These are phyloP conservation scores for Hycleus phaleratus DNA, from an alignment of 1,140 invertebrate species.

Conservation along the genomic window DNA sequence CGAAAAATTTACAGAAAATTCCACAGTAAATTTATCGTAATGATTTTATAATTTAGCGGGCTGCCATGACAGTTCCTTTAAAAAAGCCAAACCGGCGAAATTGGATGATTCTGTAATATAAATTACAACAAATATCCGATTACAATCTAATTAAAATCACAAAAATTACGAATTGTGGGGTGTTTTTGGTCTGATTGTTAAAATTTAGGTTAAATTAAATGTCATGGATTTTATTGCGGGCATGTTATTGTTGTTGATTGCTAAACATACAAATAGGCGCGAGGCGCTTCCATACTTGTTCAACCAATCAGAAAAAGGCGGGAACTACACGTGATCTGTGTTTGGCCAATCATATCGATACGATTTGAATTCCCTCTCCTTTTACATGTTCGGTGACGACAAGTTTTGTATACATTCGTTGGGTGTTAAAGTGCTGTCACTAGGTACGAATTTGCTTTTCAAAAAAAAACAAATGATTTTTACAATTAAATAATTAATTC, in stretches of 20 bases:
- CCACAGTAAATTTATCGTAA: too few relatives aligned
- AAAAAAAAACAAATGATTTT: too few relatives aligned
- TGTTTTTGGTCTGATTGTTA: neutral
- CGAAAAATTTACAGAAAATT: neutral
- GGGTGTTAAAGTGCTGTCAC: slow-evolving; percentile 39
- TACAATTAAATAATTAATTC: too few relatives aligned
- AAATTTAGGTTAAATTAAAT: slow-evolving; percentile 31
- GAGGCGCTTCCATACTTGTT: neutral
- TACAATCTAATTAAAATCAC: too few relatives aligned
- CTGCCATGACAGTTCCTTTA: slow-evolving; percentile 28
- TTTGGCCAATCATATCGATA: slow-evolving; percentile 28
- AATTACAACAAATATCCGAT: neutral
- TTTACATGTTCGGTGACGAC: slow-evolving; percentile 30
- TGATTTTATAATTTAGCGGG: slow-evolving; percentile 19
- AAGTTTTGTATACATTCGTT: slow-evolving; percentile 41
- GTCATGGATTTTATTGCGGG: slow-evolving; percentile 4
- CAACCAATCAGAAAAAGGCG: slow-evolving; percentile 32
- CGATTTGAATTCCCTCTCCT: slow-evolving; percentile 41
- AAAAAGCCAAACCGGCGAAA: slow-evolving; percentile 25
- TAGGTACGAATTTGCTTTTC: neutral
- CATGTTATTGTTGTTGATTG: slow-evolving; percentile 6
- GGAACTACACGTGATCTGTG: slow-evolving; percentile 34
- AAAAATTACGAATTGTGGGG: neutral
- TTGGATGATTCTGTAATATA: neutral
- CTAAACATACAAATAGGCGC: slow-evolving; percentile 8